Base-by-base conservation (phyloP, 2,888 invertebrate genomes). In the Tetanocera ferruginea region DNA sequence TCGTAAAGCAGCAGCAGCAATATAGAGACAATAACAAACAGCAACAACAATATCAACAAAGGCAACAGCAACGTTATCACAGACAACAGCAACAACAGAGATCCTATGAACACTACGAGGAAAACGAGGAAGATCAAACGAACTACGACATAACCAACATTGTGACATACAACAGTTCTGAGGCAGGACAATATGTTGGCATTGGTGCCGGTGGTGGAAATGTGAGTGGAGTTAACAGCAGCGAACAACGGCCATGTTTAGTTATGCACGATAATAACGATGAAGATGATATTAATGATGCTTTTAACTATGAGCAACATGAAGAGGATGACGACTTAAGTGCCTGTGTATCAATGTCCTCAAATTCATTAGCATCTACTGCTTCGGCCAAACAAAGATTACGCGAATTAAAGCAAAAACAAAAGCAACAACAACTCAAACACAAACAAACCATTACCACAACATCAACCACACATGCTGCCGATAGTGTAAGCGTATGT, bases 101-200 rank as follows among this genome's bases (percentile, higher is more conserved):
- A 64, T 78, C 81, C 34, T 87, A 87, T 80, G 88, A 87, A 75
- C 84, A 84, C 81, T 87, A 88, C 79, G 78, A 78, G 9, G 88
- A 88, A 66, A 87, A 88, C 23, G 87, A 87, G 70, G 88, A 88
- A 79, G 88, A 88, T 84, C 88, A 88, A 83, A 88, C 88, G 2
- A 84, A 87, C 74, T 88, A 88, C 66, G 89, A 87, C 77, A 88
- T 88, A 79, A 86, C 88, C 37, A 88, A 88, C 78, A 86, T 88
- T 34, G 87, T 88, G 55, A 88, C 88, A 3, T 87, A 88, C 57
- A 87, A 87, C 60, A 88, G 88, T 69, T 86, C 87, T 1, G 52
- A 77, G 5, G 80, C 76, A 3, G 78, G 67, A n/a, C 77, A 77
- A 43, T 80, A 73, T 14, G 78, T 71, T 25, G 76, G 78, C 57